Evolutionary conservation across 2,888 invertebrate species (phyloP), one percentile per base, ranked within the genome.

Genomic region (Diplolepis rosae): DNA sequence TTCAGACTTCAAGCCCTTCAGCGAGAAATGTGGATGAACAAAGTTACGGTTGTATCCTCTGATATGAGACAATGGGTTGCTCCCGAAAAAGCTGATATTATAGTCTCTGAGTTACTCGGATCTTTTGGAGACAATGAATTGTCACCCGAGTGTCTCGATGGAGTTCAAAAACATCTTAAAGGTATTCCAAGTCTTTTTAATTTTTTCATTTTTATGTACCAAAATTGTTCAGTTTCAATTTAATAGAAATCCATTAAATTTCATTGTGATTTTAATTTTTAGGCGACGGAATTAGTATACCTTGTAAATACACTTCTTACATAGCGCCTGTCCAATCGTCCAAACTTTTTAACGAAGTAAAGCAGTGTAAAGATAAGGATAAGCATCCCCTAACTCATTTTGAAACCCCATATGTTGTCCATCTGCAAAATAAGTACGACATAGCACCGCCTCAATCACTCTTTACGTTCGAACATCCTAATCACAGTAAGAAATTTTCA

Each of bases 71-170:
- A 93, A 35, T 94, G 95, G 89, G 90, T 92, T 67, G 93, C 96
- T 0, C 92, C 95, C 0, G 95, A 96, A 79, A 94, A 95, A 85
- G 98, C 98, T 0, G 99, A 99, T 89, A 96, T 99, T 81, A 91
- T 99, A 66, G 95, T 99, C 28, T 98, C 98, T 0, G 99, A 99
- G 90, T 91, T 99, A 52, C 90, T 99, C 67, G 99, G 97, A 0
- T 98, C 98, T 1, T 99, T 99, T 91, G 98, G 98, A 22, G 99
- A 99, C 88, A 99, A 99, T 88, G 99, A 99, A 90, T 91, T 99
- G 11, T 98, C 98, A 0, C 99, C 99, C 0, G 99, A 99, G 89
- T 99, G 98, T 89, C 91, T 99, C 65, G 98, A 98, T 89, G 98
- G 98, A 2, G 98, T 97, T 2, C 95, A 97, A 81, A 92, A 94